Conservation (phyloP, 2,113 vertebrate genomes). For the Oreamnos americanus region DNA sequence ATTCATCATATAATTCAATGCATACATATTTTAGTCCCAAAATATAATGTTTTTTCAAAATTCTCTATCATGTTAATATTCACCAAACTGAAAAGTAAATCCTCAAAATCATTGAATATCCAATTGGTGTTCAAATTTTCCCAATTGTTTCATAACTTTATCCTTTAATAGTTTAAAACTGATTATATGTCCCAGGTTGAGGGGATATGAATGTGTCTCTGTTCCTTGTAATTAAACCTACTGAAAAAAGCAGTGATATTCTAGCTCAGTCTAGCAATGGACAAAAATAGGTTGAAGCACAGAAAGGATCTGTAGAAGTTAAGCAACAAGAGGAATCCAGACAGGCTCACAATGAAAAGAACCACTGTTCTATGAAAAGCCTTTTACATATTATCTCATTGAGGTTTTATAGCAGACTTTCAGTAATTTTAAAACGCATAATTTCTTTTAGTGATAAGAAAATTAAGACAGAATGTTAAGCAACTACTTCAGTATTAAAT, state of each 20-base stretch:
- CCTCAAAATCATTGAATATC: neutral
- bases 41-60: neutral
- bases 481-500: neutral
- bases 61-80: neutral
- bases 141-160: neutral
- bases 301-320: neutral
- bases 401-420: neutral
- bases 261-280: neutral
- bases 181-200: neutral
- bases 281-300: neutral
- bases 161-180: neutral
- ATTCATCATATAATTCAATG: neutral
- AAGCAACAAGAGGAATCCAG: no score
- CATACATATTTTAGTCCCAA: neutral
- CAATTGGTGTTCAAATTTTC: neutral
- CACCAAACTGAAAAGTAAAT: neutral
- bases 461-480: neutral
- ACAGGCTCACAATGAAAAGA: neutral
- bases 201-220: neutral
- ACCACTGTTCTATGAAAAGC: neutral
- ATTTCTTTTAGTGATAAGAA: neutral
- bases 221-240: neutral
- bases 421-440: neutral
- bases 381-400: neutral
- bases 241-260: neutral